Percentiles rank a stretch among this genome's conserved stretches.
These are phyloP conservation scores for Cyclina sinensis DNA, from an alignment of 1,140 invertebrate genomes.

Conservation along the genomic window DNA sequence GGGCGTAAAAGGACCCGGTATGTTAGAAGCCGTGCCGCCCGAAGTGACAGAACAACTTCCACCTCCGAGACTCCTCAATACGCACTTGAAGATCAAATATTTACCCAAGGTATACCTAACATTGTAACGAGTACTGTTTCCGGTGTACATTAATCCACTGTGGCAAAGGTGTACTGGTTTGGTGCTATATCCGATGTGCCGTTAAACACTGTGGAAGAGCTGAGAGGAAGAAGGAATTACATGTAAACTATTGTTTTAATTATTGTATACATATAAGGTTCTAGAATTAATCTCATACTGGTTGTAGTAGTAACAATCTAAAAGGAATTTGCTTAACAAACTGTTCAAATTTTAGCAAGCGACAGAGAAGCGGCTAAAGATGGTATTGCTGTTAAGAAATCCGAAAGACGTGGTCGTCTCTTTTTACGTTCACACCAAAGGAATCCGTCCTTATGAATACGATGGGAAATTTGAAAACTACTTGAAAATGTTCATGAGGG, in stretches of 20 bases:
- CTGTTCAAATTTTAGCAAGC: neutral
- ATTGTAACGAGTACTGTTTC: too few species aligned
- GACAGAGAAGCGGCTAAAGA: conserved; percentile 63
- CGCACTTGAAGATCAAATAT: conserved; percentile 71
- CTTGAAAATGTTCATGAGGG: conserved; percentile 74
- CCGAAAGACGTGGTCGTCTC: conserved; percentile 80
- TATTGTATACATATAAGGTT: too few species aligned
- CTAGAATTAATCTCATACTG: too few species aligned
- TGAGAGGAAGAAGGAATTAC: too few species aligned
- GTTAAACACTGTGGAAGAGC: too few species aligned
- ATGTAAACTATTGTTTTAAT: too few species aligned
- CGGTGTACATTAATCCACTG: too few species aligned
- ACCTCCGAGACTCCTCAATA: conserved; percentile 78
- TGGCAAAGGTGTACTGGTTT: too few species aligned
- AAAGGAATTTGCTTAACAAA: neutral
- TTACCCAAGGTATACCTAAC: conserved; percentile 68
- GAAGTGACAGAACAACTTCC: conserved; percentile 61
- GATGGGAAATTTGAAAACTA: conserved; percentile 76
- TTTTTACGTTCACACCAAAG: conserved; percentile 75
- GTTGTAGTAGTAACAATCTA: neutral
- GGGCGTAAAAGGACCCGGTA: conserved; percentile 64
- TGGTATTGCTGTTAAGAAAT: conserved; percentile 75
- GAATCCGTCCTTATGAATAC: conserved; percentile 72
- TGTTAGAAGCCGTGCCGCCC: conserved; percentile 66
- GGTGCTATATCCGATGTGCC: too few species aligned